A percentile compares a stretch with the other conserved stretches of the same genome.
These are phyloP conservation scores for Chymomyza costata DNA, from an alignment of 1,140 invertebrate species.

Conservation along the genomic window DNA sequence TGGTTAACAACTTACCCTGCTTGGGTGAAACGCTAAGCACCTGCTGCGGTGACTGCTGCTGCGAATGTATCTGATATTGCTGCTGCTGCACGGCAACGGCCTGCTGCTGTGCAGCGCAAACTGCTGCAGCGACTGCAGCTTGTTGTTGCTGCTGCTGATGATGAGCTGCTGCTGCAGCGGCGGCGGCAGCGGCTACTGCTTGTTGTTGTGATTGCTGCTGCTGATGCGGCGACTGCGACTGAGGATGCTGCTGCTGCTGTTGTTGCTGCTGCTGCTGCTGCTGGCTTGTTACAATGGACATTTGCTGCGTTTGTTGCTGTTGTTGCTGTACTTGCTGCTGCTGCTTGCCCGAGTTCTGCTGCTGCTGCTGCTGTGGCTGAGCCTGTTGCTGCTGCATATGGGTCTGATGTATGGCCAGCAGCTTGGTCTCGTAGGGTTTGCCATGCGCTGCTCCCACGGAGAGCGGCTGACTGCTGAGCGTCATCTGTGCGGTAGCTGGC, in stretches of 20 bases:
- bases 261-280: conserved; percentile 58
- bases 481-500: conserved; percentile 74
- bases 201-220: conserved; percentile 35
- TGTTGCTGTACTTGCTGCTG: conserved; percentile 44
- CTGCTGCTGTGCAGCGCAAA: conserved; percentile 67
- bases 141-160: conserved; percentile 57
- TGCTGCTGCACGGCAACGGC: conserved; percentile 67
- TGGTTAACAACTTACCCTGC: conserved; percentile 66
- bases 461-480: conserved; percentile 68
- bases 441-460: conserved; percentile 58
- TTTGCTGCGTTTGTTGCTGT: conserved; percentile 54
- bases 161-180: conserved; percentile 54
- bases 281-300: conserved; percentile 50
- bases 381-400: conserved; percentile 62
- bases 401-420: conserved; percentile 73
- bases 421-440: conserved; percentile 73
- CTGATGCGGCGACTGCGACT: conserved; percentile 59
- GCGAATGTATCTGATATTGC: conserved; percentile 70
- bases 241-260: conserved; percentile 55
- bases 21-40: conserved; percentile 69
- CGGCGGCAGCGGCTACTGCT: conserved; percentile 54
- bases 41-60: conserved; percentile 73
- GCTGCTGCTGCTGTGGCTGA: conserved; percentile 51
- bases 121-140: conserved; percentile 54
- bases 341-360: conserved; percentile 33